These are phyloP conservation scores for Falco columbarius DNA, from an alignment of 2,797 vertebrate genomes.

Conservation along the genomic window DNA sequence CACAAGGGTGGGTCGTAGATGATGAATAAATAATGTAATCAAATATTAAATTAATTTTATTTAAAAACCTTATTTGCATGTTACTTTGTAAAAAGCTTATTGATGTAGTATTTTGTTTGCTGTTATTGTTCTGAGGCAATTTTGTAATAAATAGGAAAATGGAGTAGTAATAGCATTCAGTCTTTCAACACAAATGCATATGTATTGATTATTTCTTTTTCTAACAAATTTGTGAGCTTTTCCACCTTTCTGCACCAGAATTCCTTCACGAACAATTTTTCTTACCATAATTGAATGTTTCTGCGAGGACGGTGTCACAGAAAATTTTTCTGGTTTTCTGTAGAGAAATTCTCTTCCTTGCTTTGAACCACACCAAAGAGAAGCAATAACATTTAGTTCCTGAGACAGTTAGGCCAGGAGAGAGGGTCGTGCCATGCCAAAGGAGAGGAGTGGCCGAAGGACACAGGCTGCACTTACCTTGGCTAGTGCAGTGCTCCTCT, in stretches of 20 bases:
- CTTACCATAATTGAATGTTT: not conserved
- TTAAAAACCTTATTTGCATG: constrained; percentile 59
- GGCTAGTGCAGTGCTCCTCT: not conserved
- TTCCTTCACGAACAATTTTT: not conserved
- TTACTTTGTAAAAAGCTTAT: constrained; percentile 37
- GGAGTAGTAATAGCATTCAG: not conserved
- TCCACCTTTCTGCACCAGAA: not conserved
- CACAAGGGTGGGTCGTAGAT: constrained; percentile 43
- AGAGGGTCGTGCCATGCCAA: fast-evolving
- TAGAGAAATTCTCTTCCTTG: not conserved
- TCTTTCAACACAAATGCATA: not conserved
- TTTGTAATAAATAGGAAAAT: constrained; percentile 19
- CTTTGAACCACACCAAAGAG: not conserved
- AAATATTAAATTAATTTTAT: constrained; percentile 66
- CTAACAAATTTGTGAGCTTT: not conserved
- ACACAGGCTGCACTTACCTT: not conserved
- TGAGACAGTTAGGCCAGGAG: not conserved
- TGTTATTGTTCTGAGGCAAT: constrained; percentile 42
- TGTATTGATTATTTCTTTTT: not conserved
- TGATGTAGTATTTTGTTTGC: constrained; percentile 58
- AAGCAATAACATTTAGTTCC: not conserved
- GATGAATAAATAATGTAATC: constrained; percentile 68
- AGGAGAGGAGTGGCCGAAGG: not conserved
- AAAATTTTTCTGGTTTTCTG: not conserved
- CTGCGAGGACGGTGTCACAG: not conserved